A percentile compares a stretch with the other conserved stretches of the same genome.
These are phyloP conservation scores for Schizothorax lantsangensis DNA, from an alignment of 2,797 vertebrate genomes.

Conservation along the genomic window DNA sequence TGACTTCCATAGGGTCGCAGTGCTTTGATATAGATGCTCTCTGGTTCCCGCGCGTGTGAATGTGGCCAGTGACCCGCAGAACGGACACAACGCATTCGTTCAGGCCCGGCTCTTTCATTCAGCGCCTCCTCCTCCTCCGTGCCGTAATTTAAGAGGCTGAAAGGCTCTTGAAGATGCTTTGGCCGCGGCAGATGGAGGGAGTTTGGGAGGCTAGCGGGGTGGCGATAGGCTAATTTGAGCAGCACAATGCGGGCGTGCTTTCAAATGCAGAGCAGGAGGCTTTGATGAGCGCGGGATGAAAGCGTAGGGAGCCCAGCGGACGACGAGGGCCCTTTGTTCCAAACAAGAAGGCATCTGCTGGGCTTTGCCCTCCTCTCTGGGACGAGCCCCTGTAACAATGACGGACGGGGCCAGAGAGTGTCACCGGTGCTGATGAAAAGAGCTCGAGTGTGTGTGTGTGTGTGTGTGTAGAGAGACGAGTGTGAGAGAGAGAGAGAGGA, in stretches of 20 bases:
- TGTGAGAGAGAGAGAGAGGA: neutral
- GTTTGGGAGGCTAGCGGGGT: constrained; percentile 69
- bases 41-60: constrained; percentile 11
- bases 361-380: constrained; percentile 68
- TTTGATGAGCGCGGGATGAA: constrained; percentile 81
- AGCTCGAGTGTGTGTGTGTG: constrained; percentile 39
- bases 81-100: constrained; percentile 57
- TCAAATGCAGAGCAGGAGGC: constrained; percentile 80
- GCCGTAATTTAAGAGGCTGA: constrained; percentile 74
- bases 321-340: constrained; percentile 77
- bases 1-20: constrained; percentile 81
- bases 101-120: constrained; percentile 38
- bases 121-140: constrained; percentile 11
- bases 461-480: constrained; percentile 37
- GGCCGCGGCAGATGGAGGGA: constrained; percentile 74
- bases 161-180: constrained; percentile 71
- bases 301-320: constrained; percentile 69
- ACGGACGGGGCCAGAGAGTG: constrained; percentile 68
- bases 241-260: constrained; percentile 74
- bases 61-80: constrained; percentile 45
- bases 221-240: constrained; percentile 77
- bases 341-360: constrained; percentile 81
- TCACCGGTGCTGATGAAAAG: constrained; percentile 64
- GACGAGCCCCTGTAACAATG: constrained; percentile 71
- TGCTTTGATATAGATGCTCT: constrained; percentile 77